Evolutionary conservation across 2,888 invertebrate genomes (phyloP).

Genomic region (Cataglyphis albicans): DNA sequence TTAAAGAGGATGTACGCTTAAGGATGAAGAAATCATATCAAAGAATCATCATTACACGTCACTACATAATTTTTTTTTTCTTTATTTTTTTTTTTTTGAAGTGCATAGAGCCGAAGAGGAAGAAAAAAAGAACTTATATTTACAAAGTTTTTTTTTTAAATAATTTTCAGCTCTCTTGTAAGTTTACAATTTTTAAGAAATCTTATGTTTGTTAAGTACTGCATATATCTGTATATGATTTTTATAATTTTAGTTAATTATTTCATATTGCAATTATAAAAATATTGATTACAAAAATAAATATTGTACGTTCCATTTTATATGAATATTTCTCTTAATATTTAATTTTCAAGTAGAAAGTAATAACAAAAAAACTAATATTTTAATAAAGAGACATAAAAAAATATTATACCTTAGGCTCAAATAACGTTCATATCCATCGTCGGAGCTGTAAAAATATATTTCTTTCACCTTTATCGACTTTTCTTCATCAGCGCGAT

Average conservation of each 20-base stretch:
- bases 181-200: background rate
- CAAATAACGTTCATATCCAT: conserved; percentile 30
- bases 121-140: background rate
- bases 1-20: conserved; percentile 50
- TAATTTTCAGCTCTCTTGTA: background rate
- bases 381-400: conserved; percentile 42
- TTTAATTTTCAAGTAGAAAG: conserved; percentile 20
- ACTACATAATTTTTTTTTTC: too few species aligned
- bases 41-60: background rate
- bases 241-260: background rate
- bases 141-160: background rate
- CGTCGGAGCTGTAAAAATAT: conserved; percentile 33
- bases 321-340: background rate
- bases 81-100: background rate
- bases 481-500: conserved; percentile 39
- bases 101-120: background rate
- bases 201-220: background rate
- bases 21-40: conserved; percentile 25
- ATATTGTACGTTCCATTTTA: background rate
- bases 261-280: background rate
- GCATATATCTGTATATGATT: background rate
- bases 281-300: background rate
- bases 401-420: conserved; percentile 40
- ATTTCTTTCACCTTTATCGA: conserved; percentile 35
- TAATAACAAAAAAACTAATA: conserved; percentile 28